phyloP scores from a whole-genome alignment of 2,797 vertebrate genomes.

The Steatocranus sp. region DNA sequence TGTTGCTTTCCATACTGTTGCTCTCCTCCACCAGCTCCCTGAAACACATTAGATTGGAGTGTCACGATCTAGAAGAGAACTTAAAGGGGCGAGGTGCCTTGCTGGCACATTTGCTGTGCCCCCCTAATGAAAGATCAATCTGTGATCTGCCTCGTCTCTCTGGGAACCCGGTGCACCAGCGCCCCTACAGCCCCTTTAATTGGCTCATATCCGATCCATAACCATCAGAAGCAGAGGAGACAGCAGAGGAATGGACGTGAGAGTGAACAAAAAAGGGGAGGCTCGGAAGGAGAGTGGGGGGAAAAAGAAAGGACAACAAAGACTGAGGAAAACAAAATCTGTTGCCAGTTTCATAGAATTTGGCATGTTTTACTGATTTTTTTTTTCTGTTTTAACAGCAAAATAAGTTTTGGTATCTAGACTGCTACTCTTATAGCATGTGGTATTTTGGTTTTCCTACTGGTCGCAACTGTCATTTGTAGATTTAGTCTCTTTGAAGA shows the following conservation, averaged over 20 bases:
- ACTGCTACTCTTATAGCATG: neutral
- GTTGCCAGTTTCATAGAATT: neutral
- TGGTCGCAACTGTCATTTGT: neutral
- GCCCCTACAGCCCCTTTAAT: slow-evolving; percentile 60
- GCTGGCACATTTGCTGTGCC: slow-evolving; percentile 55
- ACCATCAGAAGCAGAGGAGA: slow-evolving; percentile 47
- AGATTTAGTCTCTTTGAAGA: neutral
- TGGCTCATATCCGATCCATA: slow-evolving; percentile 71
- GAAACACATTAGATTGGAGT: slow-evolving; percentile 58
- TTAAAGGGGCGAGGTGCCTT: slow-evolving; percentile 60
- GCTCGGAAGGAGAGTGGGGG: neutral
- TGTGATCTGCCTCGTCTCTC: slow-evolving; percentile 60
- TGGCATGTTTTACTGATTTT: fast-evolving
- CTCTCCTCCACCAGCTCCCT: slow-evolving; percentile 8
- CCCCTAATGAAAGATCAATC: slow-evolving; percentile 73
- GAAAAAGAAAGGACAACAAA: neutral
- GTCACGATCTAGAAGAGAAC: slow-evolving; percentile 58
- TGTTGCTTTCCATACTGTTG: neutral
- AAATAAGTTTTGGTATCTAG: neutral
- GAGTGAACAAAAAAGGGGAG: slow-evolving; percentile 12
- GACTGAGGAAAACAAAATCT: neutral
- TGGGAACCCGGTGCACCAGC: slow-evolving; percentile 26
- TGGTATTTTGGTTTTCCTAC: neutral
- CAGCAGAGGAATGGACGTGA: slow-evolving; percentile 25
- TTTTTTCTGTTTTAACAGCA: neutral